Conservation (phyloP, 2,113 vertebrate species). For the Lamprotornis superbus region DNA sequence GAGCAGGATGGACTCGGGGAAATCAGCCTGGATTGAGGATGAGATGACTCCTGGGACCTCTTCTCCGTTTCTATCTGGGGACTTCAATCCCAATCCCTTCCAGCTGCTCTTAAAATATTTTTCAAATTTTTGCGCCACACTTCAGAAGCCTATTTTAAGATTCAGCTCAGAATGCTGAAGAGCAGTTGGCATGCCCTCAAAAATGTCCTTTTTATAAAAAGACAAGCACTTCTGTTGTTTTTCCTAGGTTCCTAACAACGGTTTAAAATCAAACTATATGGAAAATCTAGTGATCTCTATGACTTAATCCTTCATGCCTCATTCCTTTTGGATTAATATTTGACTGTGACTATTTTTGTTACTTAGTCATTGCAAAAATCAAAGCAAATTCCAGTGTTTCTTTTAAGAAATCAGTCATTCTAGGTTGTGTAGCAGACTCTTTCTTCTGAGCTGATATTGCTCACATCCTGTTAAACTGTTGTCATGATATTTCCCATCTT, state of each 20-base stretch:
- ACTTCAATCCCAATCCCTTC: background rate
- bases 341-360: background rate
- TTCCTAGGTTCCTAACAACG: background rate
- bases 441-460: background rate
- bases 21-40: accelerated
- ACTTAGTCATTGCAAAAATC: background rate
- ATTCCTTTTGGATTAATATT: conserved; percentile 6
- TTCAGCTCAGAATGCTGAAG: background rate
- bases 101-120: background rate
- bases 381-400: background rate
- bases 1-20: accelerated
- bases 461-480: background rate
- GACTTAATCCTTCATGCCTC: conserved; percentile 12
- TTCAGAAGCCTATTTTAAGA: background rate
- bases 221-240: background rate
- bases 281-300: background rate
- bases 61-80: background rate
- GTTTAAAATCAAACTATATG: background rate
- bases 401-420: background rate
- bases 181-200: conserved; percentile 25
- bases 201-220: background rate
- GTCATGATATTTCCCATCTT: background rate
- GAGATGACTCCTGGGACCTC: background rate
- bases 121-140: accelerated
- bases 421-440: background rate